These are phyloP conservation scores for Keiferia lycopersicella DNA, from an alignment of 2,888 invertebrate genomes.

Conservation along the genomic window DNA sequence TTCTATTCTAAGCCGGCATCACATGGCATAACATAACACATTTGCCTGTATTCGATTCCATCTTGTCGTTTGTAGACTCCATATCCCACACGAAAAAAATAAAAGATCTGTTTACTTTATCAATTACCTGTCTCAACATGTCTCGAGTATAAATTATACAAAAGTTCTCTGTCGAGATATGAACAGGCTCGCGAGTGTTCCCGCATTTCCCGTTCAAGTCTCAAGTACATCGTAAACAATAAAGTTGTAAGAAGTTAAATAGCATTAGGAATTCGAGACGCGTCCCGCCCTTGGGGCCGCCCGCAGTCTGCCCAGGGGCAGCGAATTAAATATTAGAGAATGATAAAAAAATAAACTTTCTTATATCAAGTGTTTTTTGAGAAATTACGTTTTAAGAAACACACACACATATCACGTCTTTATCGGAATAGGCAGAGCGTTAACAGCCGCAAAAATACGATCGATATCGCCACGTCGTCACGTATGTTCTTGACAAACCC, in stretches of 20 bases:
- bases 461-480: no score
- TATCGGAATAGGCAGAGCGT: no score
- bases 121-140: conserved; percentile 31
- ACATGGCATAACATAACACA: no score
- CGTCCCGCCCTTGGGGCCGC: conserved; percentile 43
- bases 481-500: no score
- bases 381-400: no score
- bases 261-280: conserved; percentile 56
- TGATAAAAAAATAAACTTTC: background rate
- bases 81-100: no score
- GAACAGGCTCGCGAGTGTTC: conserved; percentile 51
- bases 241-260: conserved; percentile 53
- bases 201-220: conserved; percentile 43
- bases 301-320: background rate
- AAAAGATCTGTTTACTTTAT: conserved; percentile 11
- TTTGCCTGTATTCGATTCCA: no score
- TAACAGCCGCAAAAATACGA: no score
- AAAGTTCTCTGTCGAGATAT: conserved; percentile 43
- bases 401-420: no score
- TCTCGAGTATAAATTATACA: conserved; percentile 51
- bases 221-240: conserved; percentile 57
- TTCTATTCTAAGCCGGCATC: no score
- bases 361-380: background rate
- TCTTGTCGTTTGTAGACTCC: no score
- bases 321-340: background rate